Conservation (phyloP, 2,113 vertebrate species). For the Willisornis vidua region DNA sequence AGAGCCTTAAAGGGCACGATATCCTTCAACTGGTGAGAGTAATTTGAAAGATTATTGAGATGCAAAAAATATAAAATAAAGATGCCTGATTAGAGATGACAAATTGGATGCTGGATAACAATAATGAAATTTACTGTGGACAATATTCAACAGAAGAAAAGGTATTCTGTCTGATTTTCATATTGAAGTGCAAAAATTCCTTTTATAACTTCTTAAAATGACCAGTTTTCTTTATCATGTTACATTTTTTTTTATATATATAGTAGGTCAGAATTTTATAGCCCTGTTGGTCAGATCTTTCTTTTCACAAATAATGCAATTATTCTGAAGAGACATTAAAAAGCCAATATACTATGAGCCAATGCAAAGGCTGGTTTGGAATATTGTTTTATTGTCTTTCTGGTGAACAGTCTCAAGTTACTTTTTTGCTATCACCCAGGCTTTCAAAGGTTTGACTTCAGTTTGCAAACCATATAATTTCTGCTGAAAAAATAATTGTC, state of each 20-base stretch:
- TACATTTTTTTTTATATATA: not conserved
- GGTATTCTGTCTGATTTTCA: not conserved
- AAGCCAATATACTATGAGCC: not conserved
- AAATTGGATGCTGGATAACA: not conserved
- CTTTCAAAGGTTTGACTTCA: not conserved
- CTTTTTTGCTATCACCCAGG: not conserved
- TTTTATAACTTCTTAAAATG: not conserved
- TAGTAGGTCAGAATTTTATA: not conserved
- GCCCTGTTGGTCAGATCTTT: not conserved
- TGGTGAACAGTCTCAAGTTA: not conserved
- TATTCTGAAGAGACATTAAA: not conserved
- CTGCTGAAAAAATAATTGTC: not conserved
- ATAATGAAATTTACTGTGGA: not conserved
- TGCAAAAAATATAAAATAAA: constrained; percentile 37
- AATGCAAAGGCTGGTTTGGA: not conserved
- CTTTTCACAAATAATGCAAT: not conserved
- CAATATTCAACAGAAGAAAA: not conserved
- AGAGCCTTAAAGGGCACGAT: constrained; percentile 6
- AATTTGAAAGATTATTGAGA: constrained; percentile 3
- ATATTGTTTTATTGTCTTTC: not conserved
- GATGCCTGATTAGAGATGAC: not conserved
- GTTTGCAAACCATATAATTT: not conserved
- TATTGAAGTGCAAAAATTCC: not conserved
- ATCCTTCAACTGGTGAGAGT: not conserved
- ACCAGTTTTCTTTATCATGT: not conserved